Conservation (phyloP, 2,888 invertebrate genomes). For the Dryomyza anilis region DNA sequence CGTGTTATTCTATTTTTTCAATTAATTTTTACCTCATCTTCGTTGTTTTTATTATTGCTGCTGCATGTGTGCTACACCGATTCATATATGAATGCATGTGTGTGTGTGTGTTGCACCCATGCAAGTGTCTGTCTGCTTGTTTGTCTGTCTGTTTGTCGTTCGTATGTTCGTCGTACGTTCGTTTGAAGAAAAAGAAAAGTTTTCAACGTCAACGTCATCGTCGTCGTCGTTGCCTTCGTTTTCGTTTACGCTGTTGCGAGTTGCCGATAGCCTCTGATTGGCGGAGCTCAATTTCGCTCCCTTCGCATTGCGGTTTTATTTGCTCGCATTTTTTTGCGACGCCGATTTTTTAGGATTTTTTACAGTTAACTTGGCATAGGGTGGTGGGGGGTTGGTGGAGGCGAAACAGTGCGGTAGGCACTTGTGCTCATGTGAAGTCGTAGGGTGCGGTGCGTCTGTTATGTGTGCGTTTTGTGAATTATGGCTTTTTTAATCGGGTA, state of each 20-base stretch:
- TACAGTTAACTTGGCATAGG: background rate
- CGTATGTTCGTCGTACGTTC: background rate
- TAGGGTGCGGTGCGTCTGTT: no score
- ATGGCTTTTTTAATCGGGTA: no score
- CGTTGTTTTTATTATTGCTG: slow-evolving; percentile 3
- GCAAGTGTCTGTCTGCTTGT: background rate
- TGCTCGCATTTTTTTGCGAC: background rate
- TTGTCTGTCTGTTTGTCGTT: slow-evolving; percentile 3
- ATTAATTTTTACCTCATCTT: slow-evolving; percentile 31
- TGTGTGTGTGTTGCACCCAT: background rate
- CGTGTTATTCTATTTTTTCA: slow-evolving; percentile 33
- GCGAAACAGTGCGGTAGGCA: background rate
- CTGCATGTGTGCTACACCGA: slow-evolving; percentile 34
- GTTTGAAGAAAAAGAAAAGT: slow-evolving; percentile 23
- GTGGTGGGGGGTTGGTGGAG: background rate
- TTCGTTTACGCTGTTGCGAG: no score
- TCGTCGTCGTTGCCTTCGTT: no score
- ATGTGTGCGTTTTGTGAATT: no score
- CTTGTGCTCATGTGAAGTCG: background rate
- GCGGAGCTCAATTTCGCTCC: slow-evolving; percentile 1
- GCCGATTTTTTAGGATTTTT: slow-evolving; percentile 11
- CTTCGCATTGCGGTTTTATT: background rate
- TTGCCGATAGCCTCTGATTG: slow-evolving; percentile 30
- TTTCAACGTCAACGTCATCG: slow-evolving; percentile 28
- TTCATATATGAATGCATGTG: slow-evolving; percentile 29